phyloP scores from a whole-genome alignment of 2,113 vertebrate genomes.

The Sturnira hondurensis region DNA sequence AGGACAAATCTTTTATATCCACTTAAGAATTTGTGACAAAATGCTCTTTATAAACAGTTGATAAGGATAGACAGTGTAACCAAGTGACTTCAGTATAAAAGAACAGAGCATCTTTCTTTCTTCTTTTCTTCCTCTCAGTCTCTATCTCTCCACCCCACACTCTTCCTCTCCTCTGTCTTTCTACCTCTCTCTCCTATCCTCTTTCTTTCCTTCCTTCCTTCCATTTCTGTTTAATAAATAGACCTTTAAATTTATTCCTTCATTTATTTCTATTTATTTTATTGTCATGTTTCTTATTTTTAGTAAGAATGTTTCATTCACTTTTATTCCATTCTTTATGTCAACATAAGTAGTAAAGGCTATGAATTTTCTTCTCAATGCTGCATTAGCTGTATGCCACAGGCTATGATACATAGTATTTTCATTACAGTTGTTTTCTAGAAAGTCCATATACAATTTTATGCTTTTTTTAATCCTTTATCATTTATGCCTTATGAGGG shows the following conservation, averaged over 20 bases:
- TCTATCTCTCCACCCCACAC: no score
- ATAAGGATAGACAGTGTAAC: not conserved
- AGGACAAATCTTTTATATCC: not conserved
- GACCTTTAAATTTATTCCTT: not conserved
- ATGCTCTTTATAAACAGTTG: not conserved
- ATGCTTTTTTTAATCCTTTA: not conserved
- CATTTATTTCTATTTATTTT: not conserved
- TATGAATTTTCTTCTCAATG: not conserved
- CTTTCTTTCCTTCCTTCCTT: not conserved
- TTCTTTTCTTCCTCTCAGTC: not conserved
- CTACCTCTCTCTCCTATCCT: not conserved
- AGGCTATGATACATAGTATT: not conserved
- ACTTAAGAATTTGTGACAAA: not conserved
- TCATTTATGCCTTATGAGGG: not conserved
- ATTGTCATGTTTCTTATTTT: not conserved
- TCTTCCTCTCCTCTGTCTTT: rapidly evolving
- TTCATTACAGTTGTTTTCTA: not conserved
- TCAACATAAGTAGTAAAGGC: not conserved
- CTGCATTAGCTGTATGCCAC: not conserved
- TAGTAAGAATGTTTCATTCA: not conserved
- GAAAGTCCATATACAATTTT: not conserved
- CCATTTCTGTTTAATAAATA: not conserved
- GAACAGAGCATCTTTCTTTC: not conserved
- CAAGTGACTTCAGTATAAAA: not conserved
- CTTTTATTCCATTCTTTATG: not conserved